phyloP scores from a whole-genome alignment of 2,113 vertebrate genomes.

The Callorhinus ursinus region DNA sequence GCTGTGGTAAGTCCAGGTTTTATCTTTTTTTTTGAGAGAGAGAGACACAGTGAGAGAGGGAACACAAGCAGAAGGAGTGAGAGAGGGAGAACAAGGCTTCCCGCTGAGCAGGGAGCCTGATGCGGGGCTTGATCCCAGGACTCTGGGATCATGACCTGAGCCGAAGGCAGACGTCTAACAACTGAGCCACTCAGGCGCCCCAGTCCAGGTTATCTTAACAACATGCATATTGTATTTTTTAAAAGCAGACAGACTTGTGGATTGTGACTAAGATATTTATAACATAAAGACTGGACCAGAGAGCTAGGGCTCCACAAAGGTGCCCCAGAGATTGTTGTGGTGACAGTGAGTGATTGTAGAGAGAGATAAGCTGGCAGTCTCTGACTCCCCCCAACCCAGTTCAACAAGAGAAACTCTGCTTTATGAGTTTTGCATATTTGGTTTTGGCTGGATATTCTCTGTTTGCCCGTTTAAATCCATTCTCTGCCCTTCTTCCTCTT shows the following conservation, averaged over 20 bases:
- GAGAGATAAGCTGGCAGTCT: not conserved
- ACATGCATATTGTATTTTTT: not conserved
- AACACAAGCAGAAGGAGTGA: too few species aligned
- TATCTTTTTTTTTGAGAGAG: too few species aligned
- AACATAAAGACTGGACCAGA: not conserved
- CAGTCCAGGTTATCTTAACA: not conserved
- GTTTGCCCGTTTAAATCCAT: not conserved
- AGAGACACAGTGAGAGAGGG: too few species aligned
- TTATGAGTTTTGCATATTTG: not conserved
- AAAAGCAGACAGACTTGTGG: slow-evolving; percentile 4
- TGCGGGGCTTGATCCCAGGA: too few species aligned
- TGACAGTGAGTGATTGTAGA: not conserved
- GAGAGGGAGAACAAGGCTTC: too few species aligned
- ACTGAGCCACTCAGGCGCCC: too few species aligned
- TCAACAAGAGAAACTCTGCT: slow-evolving; percentile 1
- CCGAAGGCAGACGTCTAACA: too few species aligned
- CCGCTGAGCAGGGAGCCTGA: too few species aligned
- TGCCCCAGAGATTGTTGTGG: not conserved
- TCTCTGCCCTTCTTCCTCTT: not conserved
- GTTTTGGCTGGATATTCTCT: not conserved
- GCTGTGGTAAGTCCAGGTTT: not conserved
- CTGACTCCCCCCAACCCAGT: not conserved
- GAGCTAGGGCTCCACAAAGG: not conserved
- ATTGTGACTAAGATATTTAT: slow-evolving; percentile 5
- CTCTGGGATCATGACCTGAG: too few species aligned